These are phyloP conservation scores for Loriculus beryllinus DNA, from an alignment of 2,797 vertebrate genomes.

Conservation along the genomic window DNA sequence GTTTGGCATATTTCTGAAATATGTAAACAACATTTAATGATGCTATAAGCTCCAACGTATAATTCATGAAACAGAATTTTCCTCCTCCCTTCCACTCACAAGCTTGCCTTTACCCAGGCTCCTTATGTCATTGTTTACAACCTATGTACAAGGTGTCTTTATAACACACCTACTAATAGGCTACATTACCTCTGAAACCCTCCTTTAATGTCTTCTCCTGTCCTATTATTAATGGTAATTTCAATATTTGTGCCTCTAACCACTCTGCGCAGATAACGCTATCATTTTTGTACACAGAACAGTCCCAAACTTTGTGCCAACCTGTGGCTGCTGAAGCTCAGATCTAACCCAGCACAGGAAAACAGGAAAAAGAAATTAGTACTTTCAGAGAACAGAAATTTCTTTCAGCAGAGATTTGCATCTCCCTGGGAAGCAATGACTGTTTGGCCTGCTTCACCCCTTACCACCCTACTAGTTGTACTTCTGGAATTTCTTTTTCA, in stretches of 20 bases:
- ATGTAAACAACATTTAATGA: constrained; percentile 58
- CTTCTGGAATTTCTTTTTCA: neutral
- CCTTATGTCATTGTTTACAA: constrained; percentile 10
- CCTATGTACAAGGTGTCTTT: neutral
- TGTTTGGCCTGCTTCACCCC: neutral
- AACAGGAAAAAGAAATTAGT: neutral
- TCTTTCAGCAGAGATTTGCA: neutral
- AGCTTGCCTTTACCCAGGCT: constrained; percentile 12
- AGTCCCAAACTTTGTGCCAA: neutral
- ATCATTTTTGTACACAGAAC: neutral
- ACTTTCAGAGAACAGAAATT: neutral
- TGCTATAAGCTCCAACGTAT: constrained; percentile 20
- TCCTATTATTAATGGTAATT: constrained; percentile 25
- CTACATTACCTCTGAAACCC: neutral
- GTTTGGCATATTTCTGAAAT: constrained; percentile 79
- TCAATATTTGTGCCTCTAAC: neutral
- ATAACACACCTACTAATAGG: constrained; percentile 2
- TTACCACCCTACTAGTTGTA: neutral
- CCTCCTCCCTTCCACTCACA: constrained; percentile 19
- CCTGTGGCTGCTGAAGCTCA: neutral
- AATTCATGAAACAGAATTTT: neutral
- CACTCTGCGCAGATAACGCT: neutral
- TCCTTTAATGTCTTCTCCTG: neutral
- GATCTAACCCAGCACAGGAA: neutral
- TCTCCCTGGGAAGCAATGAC: neutral